phyloP scores from a whole-genome alignment of 2,113 vertebrate genomes.

The Lepidothrix coronata region DNA sequence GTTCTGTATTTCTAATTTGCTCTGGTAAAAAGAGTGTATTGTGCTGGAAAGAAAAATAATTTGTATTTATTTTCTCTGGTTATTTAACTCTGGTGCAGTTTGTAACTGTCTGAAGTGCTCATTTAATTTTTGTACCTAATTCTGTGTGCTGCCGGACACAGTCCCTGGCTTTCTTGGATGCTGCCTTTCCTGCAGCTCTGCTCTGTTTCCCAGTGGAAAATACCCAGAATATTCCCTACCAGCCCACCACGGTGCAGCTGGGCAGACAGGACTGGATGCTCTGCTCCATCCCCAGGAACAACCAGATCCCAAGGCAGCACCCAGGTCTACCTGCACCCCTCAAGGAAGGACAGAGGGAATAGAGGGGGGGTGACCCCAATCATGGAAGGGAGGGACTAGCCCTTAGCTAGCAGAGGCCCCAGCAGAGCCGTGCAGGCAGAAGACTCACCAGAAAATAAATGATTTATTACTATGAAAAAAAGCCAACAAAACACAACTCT shows the following conservation, averaged over 20 bases:
- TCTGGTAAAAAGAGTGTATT: constrained; percentile 14
- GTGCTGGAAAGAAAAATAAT: not conserved
- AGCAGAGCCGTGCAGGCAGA: not conserved
- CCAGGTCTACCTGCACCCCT: not conserved
- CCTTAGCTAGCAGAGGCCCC: not conserved
- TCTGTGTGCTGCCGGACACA: not conserved
- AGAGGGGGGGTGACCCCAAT: fast-evolving
- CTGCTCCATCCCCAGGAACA: not conserved
- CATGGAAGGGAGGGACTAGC: not conserved
- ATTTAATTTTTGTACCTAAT: not conserved
- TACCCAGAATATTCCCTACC: not conserved
- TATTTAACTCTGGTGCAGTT: not conserved
- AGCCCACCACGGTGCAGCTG: fast-evolving
- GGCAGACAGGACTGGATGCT: not conserved
- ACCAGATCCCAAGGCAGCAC: not conserved
- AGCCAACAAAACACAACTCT: not conserved
- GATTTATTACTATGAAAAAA: not conserved
- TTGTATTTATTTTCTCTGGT: constrained; percentile 23
- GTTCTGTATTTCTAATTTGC: constrained; percentile 20
- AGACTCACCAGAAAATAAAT: not conserved
- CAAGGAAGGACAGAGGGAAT: not conserved
- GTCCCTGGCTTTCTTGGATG: not conserved
- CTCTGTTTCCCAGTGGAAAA: not conserved
- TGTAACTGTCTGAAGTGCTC: fast-evolving
- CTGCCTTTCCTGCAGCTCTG: not conserved